Base-by-base conservation (phyloP, 2,797 vertebrate genomes). In the Rhinella marina region DNA sequence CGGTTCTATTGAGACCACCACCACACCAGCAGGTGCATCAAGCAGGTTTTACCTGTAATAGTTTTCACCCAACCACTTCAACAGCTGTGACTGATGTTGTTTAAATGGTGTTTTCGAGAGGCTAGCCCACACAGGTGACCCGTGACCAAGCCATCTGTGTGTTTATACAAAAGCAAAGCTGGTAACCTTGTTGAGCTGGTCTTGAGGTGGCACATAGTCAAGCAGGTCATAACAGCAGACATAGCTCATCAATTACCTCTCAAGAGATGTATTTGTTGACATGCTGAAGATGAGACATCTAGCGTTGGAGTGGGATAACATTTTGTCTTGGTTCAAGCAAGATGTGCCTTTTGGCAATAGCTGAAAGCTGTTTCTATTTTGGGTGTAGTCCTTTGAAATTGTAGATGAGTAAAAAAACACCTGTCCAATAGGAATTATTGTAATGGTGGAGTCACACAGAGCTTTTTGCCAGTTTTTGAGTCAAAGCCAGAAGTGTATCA, bases 121-220 rank as follows among this genome's bases (percentile, higher is more conserved):
- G 52, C 50, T 80, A 73, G 62, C 29, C 84, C 52, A 72, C 17
- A 59, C 19, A 78, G 70, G 57, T 79, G 72, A 84, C 27, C 85
- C 75, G 48, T 89, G 81, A 89, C 85, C 27, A 57, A 84, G 85
- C 80, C 81, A 89, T 86, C 57, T 87, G 79, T 70, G 32, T 84
- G 75, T 89, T 86, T 89, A 79, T 66, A 54, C 32, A 66, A 82
- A 83, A 57, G 52, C 27, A 88, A n/a, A 12, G 23, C 32, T 72
- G 41, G 62, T 52, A 84, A 83, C 73, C 73, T 78, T 32, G 79
- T 25, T 80, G 77, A 80, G 29, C 85, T 23, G 54, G 81, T 80
- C 81, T 84, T 19, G 56, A 70, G 41, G 52, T 77, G 73, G 32
- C 66, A 59, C 78, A 54, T 56, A 19, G 54, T 61, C 19, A 29